Evolutionary conservation across 2,113 vertebrate genomes (phyloP), one percentile per base, ranked within the genome.

Genomic region (Ammodytes marinus): DNA sequence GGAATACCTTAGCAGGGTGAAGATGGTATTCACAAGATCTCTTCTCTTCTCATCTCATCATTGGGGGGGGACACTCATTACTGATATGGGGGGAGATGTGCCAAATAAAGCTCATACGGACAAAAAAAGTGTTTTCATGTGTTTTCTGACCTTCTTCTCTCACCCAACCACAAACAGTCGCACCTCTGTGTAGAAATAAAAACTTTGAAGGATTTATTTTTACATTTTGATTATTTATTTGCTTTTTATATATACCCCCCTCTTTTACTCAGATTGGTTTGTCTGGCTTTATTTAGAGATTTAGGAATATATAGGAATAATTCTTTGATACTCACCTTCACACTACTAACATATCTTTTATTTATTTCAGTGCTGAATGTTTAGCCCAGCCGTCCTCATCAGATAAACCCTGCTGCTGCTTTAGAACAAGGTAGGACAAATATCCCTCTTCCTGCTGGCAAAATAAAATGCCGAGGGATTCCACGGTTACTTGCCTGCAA

Each of bases 1-100:
- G 93, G 91, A 90, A 93, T 92, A 82, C 77, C 60, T 88, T 90
- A 92, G 91, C 87, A 89, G 53, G 64, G 78, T 79, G 79, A 87
- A 85, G 73, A 91, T 90, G 57, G 53, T 39, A 52, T 46, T 10
- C 43, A 2, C 43, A 54, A 59, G 50, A 2, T 55, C 63, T 67
- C 53, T 52, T 84, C 52, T 70, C 50, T 35, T 84, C 45, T 79
- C 10, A 17, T 87, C 75, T 90, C 50, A 42, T 77, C 19, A 5
- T 73, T 76, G 37, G 52, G 10, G 27, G 27, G 5, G 83, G 65
- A 77, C 68, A 77, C 52, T 77, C 74, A 71, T 52, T 53, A 11
- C 46, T 66, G 52, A 47, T 53, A 42, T 27, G 49, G 37, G 4
- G 4, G 40, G 14, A 5, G 8, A 60, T 59, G 63, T 79, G 70